Conservation (phyloP, 2,113 vertebrate species). For the Pimephales promelas region DNA sequence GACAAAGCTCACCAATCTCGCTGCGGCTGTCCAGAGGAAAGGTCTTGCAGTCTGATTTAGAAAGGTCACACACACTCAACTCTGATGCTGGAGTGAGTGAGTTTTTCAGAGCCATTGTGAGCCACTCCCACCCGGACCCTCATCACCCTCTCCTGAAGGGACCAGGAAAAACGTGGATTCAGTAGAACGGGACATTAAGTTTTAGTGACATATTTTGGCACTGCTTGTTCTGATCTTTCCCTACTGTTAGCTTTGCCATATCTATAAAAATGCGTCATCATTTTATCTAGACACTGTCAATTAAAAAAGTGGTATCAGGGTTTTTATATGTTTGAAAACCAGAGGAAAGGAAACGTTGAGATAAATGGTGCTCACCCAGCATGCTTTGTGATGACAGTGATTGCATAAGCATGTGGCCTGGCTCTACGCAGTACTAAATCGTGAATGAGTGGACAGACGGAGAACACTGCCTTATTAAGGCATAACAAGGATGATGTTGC, state of each 20-base stretch:
- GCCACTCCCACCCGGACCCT: constrained; percentile 44
- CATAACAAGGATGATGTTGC: constrained; percentile 60
- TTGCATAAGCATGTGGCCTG: constrained; percentile 39
- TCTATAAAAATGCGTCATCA: not conserved
- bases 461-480: constrained; percentile 75
- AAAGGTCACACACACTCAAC: constrained; percentile 37
- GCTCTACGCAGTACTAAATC: not conserved
- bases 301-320: not conserved
- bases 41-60: not conserved
- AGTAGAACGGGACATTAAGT: constrained; percentile 3
- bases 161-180: not conserved
- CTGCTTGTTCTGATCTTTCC: not conserved
- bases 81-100: constrained; percentile 8
- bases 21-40: not conserved
- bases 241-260: not conserved
- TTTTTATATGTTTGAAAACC: not conserved
- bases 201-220: constrained; percentile 3
- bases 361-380: not conserved
- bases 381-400: constrained; percentile 26
- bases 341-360: not conserved
- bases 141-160: constrained; percentile 23
- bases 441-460: constrained; percentile 14
- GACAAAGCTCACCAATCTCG: constrained; percentile 32
- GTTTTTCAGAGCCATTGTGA: constrained; percentile 42
- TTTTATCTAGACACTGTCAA: constrained; percentile 21